Evolutionary conservation across 2,888 invertebrate genomes (phyloP).

Genomic region (Phyto melanocephala): DNA sequence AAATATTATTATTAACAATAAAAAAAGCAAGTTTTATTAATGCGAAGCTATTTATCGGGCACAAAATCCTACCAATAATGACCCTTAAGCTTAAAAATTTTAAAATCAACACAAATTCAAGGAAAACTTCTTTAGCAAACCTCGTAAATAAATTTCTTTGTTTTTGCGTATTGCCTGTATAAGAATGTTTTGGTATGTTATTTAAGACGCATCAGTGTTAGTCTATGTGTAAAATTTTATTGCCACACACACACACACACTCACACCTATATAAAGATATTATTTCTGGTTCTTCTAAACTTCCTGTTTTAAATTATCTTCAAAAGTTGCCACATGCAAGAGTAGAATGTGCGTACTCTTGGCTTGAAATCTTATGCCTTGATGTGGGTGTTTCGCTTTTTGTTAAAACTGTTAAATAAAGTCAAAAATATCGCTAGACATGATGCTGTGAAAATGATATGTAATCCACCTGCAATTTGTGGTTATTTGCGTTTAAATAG

Average conservation of each 20-base stretch:
- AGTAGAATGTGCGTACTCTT: not conserved
- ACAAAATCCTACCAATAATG: too few species aligned
- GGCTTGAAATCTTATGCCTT: not conserved
- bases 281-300: constrained; percentile 1
- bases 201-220: constrained; percentile 3
- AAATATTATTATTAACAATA: too few species aligned
- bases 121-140: not conserved
- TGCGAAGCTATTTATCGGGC: too few species aligned
- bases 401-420: constrained; percentile 28
- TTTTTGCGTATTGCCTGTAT: not conserved
- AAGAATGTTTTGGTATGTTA: not conserved
- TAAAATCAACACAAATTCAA: too few species aligned
- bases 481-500: constrained; percentile 70
- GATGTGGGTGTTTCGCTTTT: not conserved
- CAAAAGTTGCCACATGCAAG: not conserved
- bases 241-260: constrained; percentile 4
- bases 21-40: too few species aligned
- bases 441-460: constrained; percentile 68
- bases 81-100: too few species aligned
- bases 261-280: not conserved
- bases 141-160: not conserved
- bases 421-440: constrained; percentile 52
- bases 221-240: constrained; percentile 12
- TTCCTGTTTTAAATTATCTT: constrained; percentile 44
- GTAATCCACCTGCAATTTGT: constrained; percentile 74